Conservation (phyloP, 2,113 vertebrate genomes). For the Sylvilagus bachmani region DNA sequence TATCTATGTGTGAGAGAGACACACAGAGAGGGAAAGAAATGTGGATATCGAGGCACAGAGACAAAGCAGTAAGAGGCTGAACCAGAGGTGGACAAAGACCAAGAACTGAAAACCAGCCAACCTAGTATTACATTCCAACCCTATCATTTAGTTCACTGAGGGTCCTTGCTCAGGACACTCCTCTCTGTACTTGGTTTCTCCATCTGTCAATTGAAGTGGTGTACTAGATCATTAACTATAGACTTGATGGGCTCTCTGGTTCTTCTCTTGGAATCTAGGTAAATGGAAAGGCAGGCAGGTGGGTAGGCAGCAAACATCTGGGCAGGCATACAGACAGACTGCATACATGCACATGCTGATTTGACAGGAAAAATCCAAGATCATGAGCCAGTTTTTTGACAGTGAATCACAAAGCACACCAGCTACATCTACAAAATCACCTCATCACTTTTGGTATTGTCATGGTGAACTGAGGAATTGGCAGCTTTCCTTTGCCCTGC, state of each 20-base stretch:
- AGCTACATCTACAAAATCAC: neutral
- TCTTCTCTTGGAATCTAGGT: neutral
- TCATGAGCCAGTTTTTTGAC: neutral
- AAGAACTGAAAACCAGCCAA: constrained; percentile 32
- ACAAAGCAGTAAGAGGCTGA: constrained; percentile 4
- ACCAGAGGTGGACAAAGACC: constrained; percentile 3
- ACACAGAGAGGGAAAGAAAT: neutral
- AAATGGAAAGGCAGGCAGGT: constrained; percentile 23
- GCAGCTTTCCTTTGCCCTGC: neutral
- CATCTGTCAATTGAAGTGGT: neutral
- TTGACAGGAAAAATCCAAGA: neutral
- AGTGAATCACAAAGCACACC: neutral
- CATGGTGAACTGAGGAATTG: neutral
- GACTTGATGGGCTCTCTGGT: neutral
- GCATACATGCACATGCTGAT: neutral
- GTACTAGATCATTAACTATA: neutral
- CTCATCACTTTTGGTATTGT: neutral
- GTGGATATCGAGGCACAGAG: neutral
- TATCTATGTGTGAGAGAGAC: neutral
- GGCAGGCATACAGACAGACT: neutral
- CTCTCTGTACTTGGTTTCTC: neutral
- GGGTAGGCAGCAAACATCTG: neutral
- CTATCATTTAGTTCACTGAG: constrained; percentile 1
- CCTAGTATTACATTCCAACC: neutral
- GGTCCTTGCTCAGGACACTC: neutral